Evolutionary conservation across 2,113 vertebrate genomes (phyloP), one percentile per base, ranked within the genome.

Genomic region (Polypterus bichir): DNA sequence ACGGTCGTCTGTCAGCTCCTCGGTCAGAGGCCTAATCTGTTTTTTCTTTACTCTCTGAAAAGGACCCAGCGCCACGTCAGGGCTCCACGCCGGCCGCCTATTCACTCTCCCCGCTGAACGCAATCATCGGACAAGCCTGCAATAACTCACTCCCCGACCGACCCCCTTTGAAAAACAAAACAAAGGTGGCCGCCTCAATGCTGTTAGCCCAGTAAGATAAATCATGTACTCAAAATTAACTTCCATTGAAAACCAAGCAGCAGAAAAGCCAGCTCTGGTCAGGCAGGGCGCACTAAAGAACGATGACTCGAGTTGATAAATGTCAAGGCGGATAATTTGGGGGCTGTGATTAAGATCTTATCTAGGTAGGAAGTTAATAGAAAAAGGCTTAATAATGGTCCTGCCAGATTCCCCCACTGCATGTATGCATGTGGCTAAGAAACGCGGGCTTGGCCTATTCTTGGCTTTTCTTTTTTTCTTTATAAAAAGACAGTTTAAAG

Each of bases 81-180:
- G 81, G 80, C 85, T 72, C 80, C 90, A 89, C 66, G 84, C 85
- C 78, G 83, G 71, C 86, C 81, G 78, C 81, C 86, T 81, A 86
- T 93, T 92, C 82, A 86, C 76, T 74, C 80, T 88, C 89, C 88
- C 89, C 70, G 70, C 78, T 73, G 88, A 88, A 91, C 83, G 89
- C 89, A 95, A 93, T 96, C 92, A 94, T 87, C 67, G 86, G 89
- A 91, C 91, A 90, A 88, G 78, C 77, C 84, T 46, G 86, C 86
- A 80, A 91, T 91, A 92, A 91, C 86, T 88, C 86, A 85, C 86
- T 88, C 86, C 81, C 79, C 72, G 82, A 83, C 82, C 81, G 76
- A 80, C 80, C 81, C 86, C 76, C 87, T 91, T 88, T 88, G 76
- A 87, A 84, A 74, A 74, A 76, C 75, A 76, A 77, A 74, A 78